Conservation (phyloP, 1,140 invertebrate genomes). For the Leptonema lineaticorne region DNA sequence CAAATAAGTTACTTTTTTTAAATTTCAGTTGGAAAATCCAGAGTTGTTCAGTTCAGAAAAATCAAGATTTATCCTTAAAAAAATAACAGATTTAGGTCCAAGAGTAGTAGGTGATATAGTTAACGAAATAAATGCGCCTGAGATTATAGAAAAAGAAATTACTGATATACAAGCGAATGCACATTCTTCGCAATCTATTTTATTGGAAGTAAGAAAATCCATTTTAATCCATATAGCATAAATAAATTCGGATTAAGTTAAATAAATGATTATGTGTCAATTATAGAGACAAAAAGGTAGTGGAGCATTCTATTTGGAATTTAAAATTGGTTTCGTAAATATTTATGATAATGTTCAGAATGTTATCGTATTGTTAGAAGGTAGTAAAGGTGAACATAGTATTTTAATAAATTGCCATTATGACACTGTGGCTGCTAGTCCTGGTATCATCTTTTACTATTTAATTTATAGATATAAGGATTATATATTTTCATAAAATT, state of each 20-base stretch:
- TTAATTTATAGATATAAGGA: neutral
- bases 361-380: constrained; percentile 67
- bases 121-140: constrained; percentile 30
- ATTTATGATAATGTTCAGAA: constrained; percentile 63
- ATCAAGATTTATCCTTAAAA: constrained; percentile 12
- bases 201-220: constrained; percentile 22
- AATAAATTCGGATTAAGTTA: neutral
- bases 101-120: constrained; percentile 29
- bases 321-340: constrained; percentile 51
- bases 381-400: constrained; percentile 54
- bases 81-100: constrained; percentile 28
- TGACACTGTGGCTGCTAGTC: constrained; percentile 73
- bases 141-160: constrained; percentile 32
- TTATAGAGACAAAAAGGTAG: constrained; percentile 36
- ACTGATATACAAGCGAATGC: neutral
- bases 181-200: constrained; percentile 23
- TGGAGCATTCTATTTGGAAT: constrained; percentile 56
- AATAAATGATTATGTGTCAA: neutral
- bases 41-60: constrained; percentile 33
- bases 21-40: constrained; percentile 15
- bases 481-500: neutral
- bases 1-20: neutral
- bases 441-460: constrained; percentile 50
- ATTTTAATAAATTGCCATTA: constrained; percentile 81
- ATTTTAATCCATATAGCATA: neutral